A percentile compares a stretch with the other conserved stretches of the same genome.
phyloP scores from a whole-genome alignment of 2,113 vertebrate species.

The Polypterus senegalus region DNA sequence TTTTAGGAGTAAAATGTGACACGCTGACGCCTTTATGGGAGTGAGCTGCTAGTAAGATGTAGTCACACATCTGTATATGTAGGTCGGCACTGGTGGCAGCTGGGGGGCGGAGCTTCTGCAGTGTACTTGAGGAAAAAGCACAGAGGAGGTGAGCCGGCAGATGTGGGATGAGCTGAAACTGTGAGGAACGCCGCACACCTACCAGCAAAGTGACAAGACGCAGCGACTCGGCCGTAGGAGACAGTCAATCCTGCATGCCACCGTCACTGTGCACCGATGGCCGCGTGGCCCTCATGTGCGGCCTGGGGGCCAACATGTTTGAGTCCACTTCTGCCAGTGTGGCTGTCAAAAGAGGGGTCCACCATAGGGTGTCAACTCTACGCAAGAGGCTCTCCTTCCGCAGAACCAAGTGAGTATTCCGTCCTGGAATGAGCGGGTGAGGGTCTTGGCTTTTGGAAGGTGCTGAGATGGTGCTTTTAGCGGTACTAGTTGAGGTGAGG shows the following conservation, averaged over 20 bases:
- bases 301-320: slow-evolving; percentile 10
- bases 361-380: slow-evolving; percentile 30
- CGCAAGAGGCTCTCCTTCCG: slow-evolving; percentile 43
- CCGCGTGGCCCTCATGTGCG: not conserved
- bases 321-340: slow-evolving; percentile 23
- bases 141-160: slow-evolving; percentile 4
- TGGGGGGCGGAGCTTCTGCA: too few relatives aligned
- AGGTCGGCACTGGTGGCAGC: too few relatives aligned
- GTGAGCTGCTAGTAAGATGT: too few relatives aligned
- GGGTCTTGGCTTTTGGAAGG: not conserved
- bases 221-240: rapidly evolving
- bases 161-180: not conserved
- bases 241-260: not conserved
- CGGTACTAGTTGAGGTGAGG: too few relatives aligned
- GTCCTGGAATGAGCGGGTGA: not conserved
- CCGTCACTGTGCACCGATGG: not conserved
- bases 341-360: slow-evolving; percentile 30
- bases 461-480: too few relatives aligned
- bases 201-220: not conserved
- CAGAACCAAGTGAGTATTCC: slow-evolving; percentile 36
- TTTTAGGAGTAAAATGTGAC: too few relatives aligned
- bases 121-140: slow-evolving; percentile 4
- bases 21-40: too few relatives aligned
- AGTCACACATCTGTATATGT: too few relatives aligned
- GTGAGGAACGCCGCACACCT: not conserved